These are phyloP conservation scores for Drosophila prolongata DNA, from an alignment of 2,888 invertebrate species.

Conservation along the genomic window DNA sequence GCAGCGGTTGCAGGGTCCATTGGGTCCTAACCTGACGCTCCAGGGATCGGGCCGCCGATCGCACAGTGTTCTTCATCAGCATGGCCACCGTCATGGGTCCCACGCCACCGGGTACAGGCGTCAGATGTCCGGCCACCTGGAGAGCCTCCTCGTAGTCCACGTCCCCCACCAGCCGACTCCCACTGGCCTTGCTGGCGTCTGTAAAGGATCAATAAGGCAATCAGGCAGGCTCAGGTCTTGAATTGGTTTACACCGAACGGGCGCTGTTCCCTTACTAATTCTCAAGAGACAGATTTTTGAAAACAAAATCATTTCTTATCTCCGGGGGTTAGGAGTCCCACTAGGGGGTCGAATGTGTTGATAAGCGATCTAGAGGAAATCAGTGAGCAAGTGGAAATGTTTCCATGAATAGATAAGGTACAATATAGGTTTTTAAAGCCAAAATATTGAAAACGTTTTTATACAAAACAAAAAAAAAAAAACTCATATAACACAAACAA, in stretches of 20 bases:
- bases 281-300: constrained; percentile 4
- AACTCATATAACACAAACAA: too few relatives aligned
- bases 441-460: background rate
- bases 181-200: constrained; percentile 92
- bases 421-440: too few relatives aligned
- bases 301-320: constrained; percentile 36
- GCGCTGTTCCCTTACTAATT: constrained; percentile 20
- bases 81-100: constrained; percentile 99
- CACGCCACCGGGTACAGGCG: constrained; percentile 98
- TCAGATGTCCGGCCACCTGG: constrained; percentile 93
- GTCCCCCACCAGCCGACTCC: constrained; percentile 96
- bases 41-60: constrained; percentile 90
- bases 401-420: constrained; percentile 3
- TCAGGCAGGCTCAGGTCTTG: background rate
- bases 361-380: constrained; percentile 20
- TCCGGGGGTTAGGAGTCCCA: constrained; percentile 5
- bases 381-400: constrained; percentile 24
- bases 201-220: constrained; percentile 22
- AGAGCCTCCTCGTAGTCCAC: constrained; percentile 93
- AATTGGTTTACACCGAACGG: background rate
- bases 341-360: constrained; percentile 27
- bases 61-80: constrained; percentile 97
- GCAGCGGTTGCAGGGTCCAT: constrained; percentile 90
- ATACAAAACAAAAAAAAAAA: too few relatives aligned
- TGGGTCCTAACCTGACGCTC: constrained; percentile 85